Percentiles rank a stretch among this genome's conserved stretches.
phyloP scores from a whole-genome alignment of 2,888 invertebrate species.

The Steromphala cineraria region DNA sequence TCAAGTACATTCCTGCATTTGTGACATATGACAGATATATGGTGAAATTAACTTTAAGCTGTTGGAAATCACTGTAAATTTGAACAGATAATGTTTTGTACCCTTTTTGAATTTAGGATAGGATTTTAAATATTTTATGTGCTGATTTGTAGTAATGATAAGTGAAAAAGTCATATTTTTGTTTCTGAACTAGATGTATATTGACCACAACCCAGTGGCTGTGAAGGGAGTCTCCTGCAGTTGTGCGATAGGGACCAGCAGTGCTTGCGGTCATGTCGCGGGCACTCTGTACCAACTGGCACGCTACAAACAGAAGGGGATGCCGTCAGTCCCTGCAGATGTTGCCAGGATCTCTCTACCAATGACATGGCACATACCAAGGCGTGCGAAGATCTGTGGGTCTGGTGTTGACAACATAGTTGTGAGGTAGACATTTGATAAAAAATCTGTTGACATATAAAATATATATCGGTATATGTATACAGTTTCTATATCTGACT shows the following conservation, averaged over 20 bases:
- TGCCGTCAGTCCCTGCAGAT: constrained; percentile 22
- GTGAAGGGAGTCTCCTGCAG: constrained; percentile 2
- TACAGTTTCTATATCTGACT: too few relatives aligned
- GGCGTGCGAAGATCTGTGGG: constrained; percentile 17
- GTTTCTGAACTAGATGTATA: not conserved
- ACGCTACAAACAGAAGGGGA: constrained; percentile 7
- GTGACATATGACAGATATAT: too few relatives aligned
- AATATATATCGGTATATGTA: too few relatives aligned
- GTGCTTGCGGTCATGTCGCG: constrained; percentile 23
- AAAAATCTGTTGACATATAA: too few relatives aligned
- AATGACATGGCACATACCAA: constrained; percentile 30
- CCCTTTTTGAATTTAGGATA: too few relatives aligned
- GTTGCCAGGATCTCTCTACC: constrained; percentile 29
- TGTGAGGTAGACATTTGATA: not conserved
- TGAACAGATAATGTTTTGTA: too few relatives aligned
- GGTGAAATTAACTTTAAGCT: too few relatives aligned
- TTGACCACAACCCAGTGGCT: not conserved
- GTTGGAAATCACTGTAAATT: too few relatives aligned
- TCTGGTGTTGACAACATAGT: constrained; percentile 18
- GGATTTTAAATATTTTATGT: too few relatives aligned
- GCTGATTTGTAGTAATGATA: too few relatives aligned
- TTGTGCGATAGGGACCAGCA: constrained; percentile 21
- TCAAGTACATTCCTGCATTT: too few relatives aligned
- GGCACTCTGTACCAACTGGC: constrained; percentile 22
- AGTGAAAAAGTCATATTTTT: not conserved